These are phyloP conservation scores for Steatornis caripensis DNA, from an alignment of 2,113 vertebrate species.

Conservation along the genomic window DNA sequence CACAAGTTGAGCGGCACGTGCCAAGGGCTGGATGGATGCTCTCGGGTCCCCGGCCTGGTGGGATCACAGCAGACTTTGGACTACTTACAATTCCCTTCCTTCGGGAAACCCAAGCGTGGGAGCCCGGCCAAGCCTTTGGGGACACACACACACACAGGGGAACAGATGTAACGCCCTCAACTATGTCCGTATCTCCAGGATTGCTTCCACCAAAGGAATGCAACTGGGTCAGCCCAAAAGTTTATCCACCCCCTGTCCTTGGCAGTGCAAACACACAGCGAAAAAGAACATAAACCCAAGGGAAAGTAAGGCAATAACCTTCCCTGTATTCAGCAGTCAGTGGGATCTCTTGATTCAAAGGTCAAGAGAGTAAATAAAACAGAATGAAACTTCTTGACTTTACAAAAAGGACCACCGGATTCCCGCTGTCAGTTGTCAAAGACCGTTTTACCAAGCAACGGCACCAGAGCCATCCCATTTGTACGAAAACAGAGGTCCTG, in stretches of 20 bases:
- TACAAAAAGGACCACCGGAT: neutral
- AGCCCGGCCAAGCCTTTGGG: neutral
- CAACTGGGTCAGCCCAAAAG: neutral
- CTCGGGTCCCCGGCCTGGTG: neutral
- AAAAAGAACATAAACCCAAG: neutral
- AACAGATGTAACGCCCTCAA: neutral
- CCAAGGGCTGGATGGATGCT: neutral
- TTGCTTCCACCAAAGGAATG: neutral
- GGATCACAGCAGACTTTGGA: neutral
- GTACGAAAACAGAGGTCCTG: neutral
- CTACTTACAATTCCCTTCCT: neutral
- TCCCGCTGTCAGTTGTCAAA: neutral
- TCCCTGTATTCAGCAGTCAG: neutral
- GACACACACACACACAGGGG: neutral
- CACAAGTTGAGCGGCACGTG: neutral
- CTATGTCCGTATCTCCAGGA: neutral
- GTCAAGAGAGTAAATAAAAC: neutral
- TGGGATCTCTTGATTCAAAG: neutral
- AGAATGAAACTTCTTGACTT: neutral
- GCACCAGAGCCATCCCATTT: neutral
- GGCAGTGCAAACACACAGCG: neutral
- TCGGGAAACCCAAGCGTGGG: neutral
- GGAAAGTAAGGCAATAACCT: neutral
- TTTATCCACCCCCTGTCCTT: neutral
- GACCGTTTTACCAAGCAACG: neutral